Evolutionary conservation across 1,140 invertebrate genomes (phyloP).

Genomic region (Oncopeltus fasciatus): DNA sequence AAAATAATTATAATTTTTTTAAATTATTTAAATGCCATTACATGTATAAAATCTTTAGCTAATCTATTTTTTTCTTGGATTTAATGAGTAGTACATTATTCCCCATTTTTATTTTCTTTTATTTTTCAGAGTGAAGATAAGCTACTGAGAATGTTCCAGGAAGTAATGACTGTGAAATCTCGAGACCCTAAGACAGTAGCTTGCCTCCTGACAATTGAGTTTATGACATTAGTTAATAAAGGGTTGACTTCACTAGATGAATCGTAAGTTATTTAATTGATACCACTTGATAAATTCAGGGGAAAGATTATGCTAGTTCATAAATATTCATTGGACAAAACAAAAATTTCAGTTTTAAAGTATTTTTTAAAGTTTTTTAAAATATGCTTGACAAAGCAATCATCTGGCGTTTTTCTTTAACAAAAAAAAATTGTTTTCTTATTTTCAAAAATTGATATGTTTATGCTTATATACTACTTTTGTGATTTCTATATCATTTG

Average conservation of each 20-base stretch:
- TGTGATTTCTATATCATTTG: too few species aligned
- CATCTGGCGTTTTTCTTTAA: too few species aligned
- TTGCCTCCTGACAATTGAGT: slow-evolving; percentile 50
- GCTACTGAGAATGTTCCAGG: slow-evolving; percentile 44
- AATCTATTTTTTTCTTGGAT: background rate
- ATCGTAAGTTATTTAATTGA: slow-evolving; percentile 34
- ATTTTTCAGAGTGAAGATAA: slow-evolving; percentile 41
- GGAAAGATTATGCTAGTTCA: too few species aligned
- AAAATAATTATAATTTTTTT: background rate
- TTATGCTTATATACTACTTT: too few species aligned
- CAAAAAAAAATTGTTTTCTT: too few species aligned
- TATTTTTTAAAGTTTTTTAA: too few species aligned
- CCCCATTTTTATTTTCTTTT: background rate
- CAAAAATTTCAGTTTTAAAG: too few species aligned
- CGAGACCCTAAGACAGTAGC: slow-evolving; percentile 41
- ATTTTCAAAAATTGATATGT: too few species aligned
- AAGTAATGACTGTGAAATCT: slow-evolving; percentile 34
- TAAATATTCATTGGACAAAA: too few species aligned
- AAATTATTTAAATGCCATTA: background rate
- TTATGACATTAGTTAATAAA: slow-evolving; percentile 47
- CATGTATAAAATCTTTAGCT: background rate
- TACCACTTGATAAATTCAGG: too few species aligned
- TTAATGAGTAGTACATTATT: background rate
- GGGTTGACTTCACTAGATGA: slow-evolving; percentile 38
- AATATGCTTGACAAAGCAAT: too few species aligned